A percentile compares a stretch with the other conserved stretches of the same genome.
phyloP scores from a whole-genome alignment of 2,797 vertebrate species.

The Agapornis canus region DNA sequence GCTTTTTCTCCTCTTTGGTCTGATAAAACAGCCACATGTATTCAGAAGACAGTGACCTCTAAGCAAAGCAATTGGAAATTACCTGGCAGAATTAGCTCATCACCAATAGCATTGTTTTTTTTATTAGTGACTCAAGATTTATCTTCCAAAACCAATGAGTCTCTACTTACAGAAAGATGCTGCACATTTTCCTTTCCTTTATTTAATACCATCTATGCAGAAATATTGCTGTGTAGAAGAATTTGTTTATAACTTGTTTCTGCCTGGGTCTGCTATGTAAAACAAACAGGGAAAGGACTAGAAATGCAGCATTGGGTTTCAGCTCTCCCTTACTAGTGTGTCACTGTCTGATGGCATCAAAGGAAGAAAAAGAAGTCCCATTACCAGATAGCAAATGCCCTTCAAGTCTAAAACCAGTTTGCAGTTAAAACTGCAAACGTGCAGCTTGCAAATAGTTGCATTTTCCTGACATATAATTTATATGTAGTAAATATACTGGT shows the following conservation, averaged over 20 bases:
- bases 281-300: not conserved
- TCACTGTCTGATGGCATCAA: too few species aligned
- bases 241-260: not conserved
- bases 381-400: not conserved
- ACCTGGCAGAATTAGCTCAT: not conserved
- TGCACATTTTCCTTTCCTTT: not conserved
- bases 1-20: not conserved
- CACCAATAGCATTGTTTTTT: not conserved
- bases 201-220: too few species aligned
- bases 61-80: not conserved
- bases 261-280: not conserved
- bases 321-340: not conserved
- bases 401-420: not conserved
- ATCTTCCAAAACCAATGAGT: not conserved
- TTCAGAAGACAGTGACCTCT: not conserved
- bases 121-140: not conserved
- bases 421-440: not conserved
- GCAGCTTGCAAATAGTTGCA: not conserved
- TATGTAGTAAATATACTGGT: not conserved
- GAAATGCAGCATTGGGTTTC: not conserved
- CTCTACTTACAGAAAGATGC: not conserved
- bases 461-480: not conserved
- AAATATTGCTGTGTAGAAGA: not conserved
- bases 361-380: not conserved
- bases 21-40: not conserved